phyloP scores from a whole-genome alignment of 2,797 vertebrate genomes.

The Aplochiton taeniatus region DNA sequence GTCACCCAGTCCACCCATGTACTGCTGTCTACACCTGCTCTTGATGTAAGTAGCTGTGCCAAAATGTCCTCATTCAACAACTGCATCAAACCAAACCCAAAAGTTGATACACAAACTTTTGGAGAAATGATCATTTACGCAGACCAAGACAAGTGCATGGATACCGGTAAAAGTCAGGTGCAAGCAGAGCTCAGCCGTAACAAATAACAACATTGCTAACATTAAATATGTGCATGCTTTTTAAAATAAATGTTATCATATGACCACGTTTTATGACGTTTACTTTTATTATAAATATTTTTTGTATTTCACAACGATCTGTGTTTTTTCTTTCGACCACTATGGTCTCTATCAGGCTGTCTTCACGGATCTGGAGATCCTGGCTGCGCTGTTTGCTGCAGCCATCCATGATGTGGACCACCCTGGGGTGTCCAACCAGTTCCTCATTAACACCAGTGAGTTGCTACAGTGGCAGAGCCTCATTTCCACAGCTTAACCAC shows the following conservation, averaged over 20 bases:
- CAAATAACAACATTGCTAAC: too few species aligned
- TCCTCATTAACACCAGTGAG: constrained; percentile 96
- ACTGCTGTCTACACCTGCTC: constrained; percentile 88
- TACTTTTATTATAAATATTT: neutral
- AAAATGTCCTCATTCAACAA: too few species aligned
- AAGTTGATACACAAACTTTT: too few species aligned
- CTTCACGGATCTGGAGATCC: constrained; percentile 91
- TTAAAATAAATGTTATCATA: too few species aligned
- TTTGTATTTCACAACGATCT: neutral
- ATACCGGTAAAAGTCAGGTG: too few species aligned
- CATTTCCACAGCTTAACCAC: neutral
- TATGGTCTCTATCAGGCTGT: constrained; percentile 78
- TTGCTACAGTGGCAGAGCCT: constrained; percentile 7
- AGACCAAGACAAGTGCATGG: too few species aligned
- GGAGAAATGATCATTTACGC: too few species aligned
- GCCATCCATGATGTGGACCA: constrained; percentile 95
- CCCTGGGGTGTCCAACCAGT: constrained; percentile 94
- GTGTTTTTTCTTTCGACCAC: constrained; percentile 7
- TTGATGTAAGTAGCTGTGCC: constrained; percentile 79
- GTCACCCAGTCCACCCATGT: constrained; percentile 95
- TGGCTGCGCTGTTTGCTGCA: constrained; percentile 90
- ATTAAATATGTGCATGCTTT: too few species aligned
- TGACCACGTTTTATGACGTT: too few species aligned
- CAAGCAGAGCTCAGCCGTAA: too few species aligned
- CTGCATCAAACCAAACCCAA: neutral